Base-by-base conservation (phyloP, 2,888 invertebrate species). In the Seira ritae region DNA sequence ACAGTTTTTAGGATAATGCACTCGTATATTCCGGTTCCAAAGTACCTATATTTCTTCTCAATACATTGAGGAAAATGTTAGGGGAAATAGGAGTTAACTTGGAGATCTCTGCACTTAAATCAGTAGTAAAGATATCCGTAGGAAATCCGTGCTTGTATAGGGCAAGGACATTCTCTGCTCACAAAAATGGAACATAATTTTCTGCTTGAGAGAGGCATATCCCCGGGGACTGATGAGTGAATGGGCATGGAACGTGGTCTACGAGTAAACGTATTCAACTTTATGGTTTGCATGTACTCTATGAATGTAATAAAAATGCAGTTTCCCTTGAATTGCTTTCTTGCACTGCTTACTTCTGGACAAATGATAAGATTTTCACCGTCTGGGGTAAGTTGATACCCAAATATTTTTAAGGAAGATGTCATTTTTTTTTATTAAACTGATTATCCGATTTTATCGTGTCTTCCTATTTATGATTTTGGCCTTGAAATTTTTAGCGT, bases 181-280 rank as follows among this genome's bases (percentile, higher is more conserved):
- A 67, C 72, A 55, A 62, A 76, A 84, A 86, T 86, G 79, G 79
- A 82, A 84, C 82, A 86, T 86, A 82, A 84, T 84, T 86, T 86
- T 86, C 82, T 80, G 68, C 68, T 80, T 19, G 55, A 80, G 66
- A 73, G 72, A 72, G 23, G 37, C 6, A 68, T 72, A 69, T 60
- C 65, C 80, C 80, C 67, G 55, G 73, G 73, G 50, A 60, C 24
- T 50, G 23, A 66, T 71, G 70, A 71, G 23, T 50, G 42, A 69
- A 69, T 69, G 42, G 31, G 42, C 20, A 42, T 71, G 73, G 42
- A 20, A 50, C 73, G 42, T 42, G 42, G 42, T 12, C 12, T n/a
- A 50, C 50, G 50, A 50, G 50, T 50, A 50, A 50, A 50, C 15
- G 12, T 50, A n/a, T 50, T 50, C 50, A 50, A n/a, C 15, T 50